A percentile compares a stretch with the other conserved stretches of the same genome.
Conservation (phyloP, 2,113 vertebrate genomes). For the Gymnarchus niloticus region DNA sequence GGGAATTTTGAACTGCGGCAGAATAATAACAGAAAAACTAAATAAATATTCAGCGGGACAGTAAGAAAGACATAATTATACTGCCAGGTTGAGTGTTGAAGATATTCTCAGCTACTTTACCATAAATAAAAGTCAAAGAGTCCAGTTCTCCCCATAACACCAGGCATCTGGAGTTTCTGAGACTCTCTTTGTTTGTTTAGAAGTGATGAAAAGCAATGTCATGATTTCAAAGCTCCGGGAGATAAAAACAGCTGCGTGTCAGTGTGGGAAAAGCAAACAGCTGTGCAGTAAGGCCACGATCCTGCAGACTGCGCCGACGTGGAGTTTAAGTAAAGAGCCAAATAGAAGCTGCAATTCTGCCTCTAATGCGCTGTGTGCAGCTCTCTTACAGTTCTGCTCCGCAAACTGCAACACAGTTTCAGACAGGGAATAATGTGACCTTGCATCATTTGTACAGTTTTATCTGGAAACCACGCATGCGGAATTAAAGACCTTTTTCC, state of each 20-base stretch:
- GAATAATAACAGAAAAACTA: not conserved
- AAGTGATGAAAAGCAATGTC: not conserved
- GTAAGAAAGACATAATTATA: not conserved
- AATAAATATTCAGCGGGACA: not conserved
- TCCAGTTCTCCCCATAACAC: not conserved
- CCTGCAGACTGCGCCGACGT: not conserved
- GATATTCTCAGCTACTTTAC: not conserved
- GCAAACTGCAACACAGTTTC: not conserved
- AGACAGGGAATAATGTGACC: not conserved
- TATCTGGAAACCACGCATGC: too few species aligned
- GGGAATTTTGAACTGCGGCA: not conserved
- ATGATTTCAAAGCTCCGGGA: not conserved
- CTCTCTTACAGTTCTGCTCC: not conserved
- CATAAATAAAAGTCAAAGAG: not conserved
- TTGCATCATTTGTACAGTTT: too few species aligned
- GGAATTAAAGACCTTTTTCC: too few species aligned
- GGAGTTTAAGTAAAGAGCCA: not conserved
- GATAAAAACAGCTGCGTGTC: not conserved
- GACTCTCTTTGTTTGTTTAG: not conserved
- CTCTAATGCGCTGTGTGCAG: too few species aligned
- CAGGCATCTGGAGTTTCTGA: not conserved
- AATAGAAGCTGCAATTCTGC: too few species aligned
- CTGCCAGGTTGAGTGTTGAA: not conserved
- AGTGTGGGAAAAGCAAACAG: not conserved
- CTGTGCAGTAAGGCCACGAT: not conserved